phyloP scores from a whole-genome alignment of 2,888 invertebrate genomes.

The Nemotelus nigrinus region DNA sequence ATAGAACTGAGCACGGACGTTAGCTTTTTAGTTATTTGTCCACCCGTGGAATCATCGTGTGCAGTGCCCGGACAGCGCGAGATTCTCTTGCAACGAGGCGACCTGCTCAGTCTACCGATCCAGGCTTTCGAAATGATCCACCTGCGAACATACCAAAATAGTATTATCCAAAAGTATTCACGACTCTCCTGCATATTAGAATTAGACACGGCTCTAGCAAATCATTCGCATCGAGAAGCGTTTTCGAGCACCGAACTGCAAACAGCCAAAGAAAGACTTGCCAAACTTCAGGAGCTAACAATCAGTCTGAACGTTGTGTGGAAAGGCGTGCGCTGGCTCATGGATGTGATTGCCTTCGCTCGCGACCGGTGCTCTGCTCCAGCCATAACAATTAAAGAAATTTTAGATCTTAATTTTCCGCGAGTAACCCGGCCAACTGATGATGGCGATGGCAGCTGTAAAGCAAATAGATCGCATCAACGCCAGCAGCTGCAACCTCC shows the following conservation, averaged over 20 bases:
- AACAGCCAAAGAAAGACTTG: constrained; percentile 84
- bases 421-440: constrained; percentile 52
- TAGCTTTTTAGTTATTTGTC: constrained; percentile 90
- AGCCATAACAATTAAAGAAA: constrained; percentile 62
- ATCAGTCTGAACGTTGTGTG: constrained; percentile 86
- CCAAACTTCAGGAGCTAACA: constrained; percentile 85
- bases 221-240: constrained; percentile 93
- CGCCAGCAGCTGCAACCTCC: constrained; percentile 63
- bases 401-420: constrained; percentile 57
- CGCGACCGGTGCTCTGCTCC: constrained; percentile 75
- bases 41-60: constrained; percentile 92
- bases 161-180: constrained; percentile 90
- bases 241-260: constrained; percentile 90
- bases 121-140: constrained; percentile 96
- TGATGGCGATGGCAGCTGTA: constrained; percentile 41
- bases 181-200: constrained; percentile 93
- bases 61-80: constrained; percentile 89
- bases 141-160: constrained; percentile 90
- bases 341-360: constrained; percentile 94
- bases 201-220: constrained; percentile 89
- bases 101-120: constrained; percentile 88
- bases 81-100: constrained; percentile 83
- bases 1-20: constrained; percentile 92
- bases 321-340: constrained; percentile 95
- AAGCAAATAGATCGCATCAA: constrained; percentile 54